Evolutionary conservation across 2,113 vertebrate species (phyloP).

Genomic region (Cryptomyrus ogoouensis): DNA sequence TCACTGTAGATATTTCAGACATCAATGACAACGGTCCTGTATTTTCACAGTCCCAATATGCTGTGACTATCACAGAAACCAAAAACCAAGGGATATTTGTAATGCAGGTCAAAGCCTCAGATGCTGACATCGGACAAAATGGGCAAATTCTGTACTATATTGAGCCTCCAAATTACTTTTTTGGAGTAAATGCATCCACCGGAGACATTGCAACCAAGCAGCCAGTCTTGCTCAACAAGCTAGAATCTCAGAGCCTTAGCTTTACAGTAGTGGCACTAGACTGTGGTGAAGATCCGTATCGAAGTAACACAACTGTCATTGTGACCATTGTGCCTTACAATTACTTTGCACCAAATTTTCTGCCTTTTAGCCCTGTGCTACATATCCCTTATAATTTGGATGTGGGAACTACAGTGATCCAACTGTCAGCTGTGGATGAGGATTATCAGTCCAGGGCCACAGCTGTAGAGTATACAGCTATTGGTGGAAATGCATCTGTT

Average conservation of each 20-base stretch:
- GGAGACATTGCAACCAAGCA: conserved; percentile 57
- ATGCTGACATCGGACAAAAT: conserved; percentile 53
- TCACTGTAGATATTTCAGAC: conserved; percentile 54
- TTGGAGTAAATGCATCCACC: conserved; percentile 53
- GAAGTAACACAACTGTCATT: conserved; percentile 41
- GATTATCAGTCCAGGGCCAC: conserved; percentile 41
- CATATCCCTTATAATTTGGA: conserved; percentile 49
- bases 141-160: conserved; percentile 55
- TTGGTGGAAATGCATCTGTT: conserved; percentile 57
- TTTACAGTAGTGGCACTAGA: conserved; percentile 55
- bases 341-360: conserved; percentile 53
- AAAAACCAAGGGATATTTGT: conserved; percentile 46
- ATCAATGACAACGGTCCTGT: conserved; percentile 61
- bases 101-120: conserved; percentile 50
- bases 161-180: conserved; percentile 51
- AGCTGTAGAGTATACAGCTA: conserved; percentile 44
- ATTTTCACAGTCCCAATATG: conserved; percentile 49
- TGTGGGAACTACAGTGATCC: conserved; percentile 49
- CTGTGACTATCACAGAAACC: conserved; percentile 44
- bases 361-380: conserved; percentile 39
- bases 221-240: conserved; percentile 32
- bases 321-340: conserved; percentile 54
- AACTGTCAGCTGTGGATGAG: conserved; percentile 52
- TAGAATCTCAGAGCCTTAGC: conserved; percentile 38
- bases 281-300: conserved; percentile 43